Evolutionary conservation across 2,797 vertebrate genomes (phyloP).

Genomic region (Typhlichthys eigenmanni): DNA sequence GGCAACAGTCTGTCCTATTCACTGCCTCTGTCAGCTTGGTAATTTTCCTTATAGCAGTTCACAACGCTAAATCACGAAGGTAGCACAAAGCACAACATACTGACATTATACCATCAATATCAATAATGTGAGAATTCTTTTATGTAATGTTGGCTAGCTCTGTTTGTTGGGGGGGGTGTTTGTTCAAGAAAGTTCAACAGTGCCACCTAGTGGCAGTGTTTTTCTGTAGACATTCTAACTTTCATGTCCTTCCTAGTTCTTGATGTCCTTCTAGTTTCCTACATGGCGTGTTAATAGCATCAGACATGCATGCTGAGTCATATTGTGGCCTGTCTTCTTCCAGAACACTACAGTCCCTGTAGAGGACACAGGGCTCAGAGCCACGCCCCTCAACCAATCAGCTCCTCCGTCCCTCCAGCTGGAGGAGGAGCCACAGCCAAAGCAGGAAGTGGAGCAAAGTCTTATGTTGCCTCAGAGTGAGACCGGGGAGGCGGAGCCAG

Average conservation of each 20-base stretch:
- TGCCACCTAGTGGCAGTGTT: slow-evolving; percentile 43
- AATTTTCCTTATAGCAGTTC: no score
- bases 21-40: no score
- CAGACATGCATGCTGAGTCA: background rate
- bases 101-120: no score
- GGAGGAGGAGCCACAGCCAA: slow-evolving; percentile 39
- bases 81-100: no score
- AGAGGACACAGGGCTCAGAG: slow-evolving; percentile 60
- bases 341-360: slow-evolving; percentile 49
- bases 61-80: no score
- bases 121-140: no score
- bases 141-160: no score
- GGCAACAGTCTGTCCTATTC: no score
- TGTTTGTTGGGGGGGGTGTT: background rate
- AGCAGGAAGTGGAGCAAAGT: slow-evolving; percentile 43
- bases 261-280: background rate
- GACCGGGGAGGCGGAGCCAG: slow-evolving; percentile 57
- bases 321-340: slow-evolving; percentile 12
- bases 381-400: slow-evolving; percentile 31
- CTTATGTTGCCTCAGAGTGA: slow-evolving; percentile 42
- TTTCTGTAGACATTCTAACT: no score
- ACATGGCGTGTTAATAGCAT: background rate
- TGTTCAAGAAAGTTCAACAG: background rate
- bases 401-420: slow-evolving; percentile 28
- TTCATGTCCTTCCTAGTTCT: no score